These are phyloP conservation scores for Urechis unicinctus DNA, from an alignment of 2,888 invertebrate species.

Conservation along the genomic window DNA sequence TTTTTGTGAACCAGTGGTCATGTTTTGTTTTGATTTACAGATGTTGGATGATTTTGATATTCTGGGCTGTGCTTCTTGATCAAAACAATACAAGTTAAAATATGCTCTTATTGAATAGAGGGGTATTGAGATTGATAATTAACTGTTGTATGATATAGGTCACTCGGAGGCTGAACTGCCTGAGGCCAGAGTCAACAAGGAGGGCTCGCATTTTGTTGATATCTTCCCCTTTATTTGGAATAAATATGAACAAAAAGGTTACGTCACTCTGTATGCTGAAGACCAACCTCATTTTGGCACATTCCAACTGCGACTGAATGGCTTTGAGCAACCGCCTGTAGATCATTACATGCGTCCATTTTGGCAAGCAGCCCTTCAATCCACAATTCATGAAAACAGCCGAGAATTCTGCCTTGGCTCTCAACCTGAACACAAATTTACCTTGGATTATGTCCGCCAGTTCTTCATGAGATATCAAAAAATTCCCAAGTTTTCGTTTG, in stretches of 20 bases:
- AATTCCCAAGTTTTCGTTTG: conserved; percentile 37
- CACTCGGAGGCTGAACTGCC: conserved; percentile 15
- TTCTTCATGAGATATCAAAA: conserved; percentile 26
- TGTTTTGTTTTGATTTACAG: no score
- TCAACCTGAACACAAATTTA: conserved; percentile 32
- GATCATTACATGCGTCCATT: conserved; percentile 48
- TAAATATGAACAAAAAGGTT: conserved; percentile 32
- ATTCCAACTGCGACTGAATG: conserved; percentile 39
- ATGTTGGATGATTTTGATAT: no score
- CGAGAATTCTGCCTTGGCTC: conserved; percentile 28
- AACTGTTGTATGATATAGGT: conserved; percentile 7
- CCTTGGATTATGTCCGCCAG: conserved; percentile 36
- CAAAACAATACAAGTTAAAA: neutral
- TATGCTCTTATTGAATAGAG: neutral
- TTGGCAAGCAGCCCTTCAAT: conserved; percentile 25
- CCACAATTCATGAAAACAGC: conserved; percentile 1
- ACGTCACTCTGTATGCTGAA: conserved; percentile 42
- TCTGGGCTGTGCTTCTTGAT: neutral
- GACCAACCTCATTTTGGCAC: conserved; percentile 37
- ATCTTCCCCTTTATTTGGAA: conserved; percentile 40
- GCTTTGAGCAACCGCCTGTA: conserved; percentile 37
- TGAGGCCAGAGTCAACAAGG: conserved; percentile 7
- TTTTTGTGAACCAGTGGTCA: no score
- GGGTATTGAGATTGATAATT: neutral
- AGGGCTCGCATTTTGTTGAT: conserved; percentile 26